These are phyloP conservation scores for Colletes latitarsis DNA, from an alignment of 1,140 invertebrate genomes.

Conservation along the genomic window DNA sequence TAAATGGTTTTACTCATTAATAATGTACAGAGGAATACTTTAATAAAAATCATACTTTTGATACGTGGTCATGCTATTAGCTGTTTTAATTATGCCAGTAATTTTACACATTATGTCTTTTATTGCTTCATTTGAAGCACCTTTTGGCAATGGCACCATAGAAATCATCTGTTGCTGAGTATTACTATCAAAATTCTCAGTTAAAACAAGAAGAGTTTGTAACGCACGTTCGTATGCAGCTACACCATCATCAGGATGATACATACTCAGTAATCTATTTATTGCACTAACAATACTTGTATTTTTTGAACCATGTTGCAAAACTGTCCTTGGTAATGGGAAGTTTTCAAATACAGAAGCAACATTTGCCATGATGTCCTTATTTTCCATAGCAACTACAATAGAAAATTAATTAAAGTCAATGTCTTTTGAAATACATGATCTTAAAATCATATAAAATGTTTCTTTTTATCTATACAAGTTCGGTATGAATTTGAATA, in stretches of 20 bases:
- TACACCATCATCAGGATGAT: slow-evolving; percentile 74
- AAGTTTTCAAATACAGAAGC: slow-evolving; percentile 55
- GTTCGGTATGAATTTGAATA: not conserved
- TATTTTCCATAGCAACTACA: slow-evolving; percentile 37
- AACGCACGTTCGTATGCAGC: slow-evolving; percentile 69
- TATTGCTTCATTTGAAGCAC: slow-evolving; percentile 59
- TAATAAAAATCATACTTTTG: slow-evolving; percentile 20
- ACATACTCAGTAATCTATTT: slow-evolving; percentile 69
- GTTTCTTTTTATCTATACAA: not conserved
- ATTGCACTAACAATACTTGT: slow-evolving; percentile 69
- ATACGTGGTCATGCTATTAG: not conserved
- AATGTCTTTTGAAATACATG: too few species aligned
- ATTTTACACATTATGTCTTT: slow-evolving; percentile 67
- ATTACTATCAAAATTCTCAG: slow-evolving; percentile 68
- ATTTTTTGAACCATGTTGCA: slow-evolving; percentile 65
- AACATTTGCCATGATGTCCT: slow-evolving; percentile 33
- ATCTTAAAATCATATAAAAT: too few species aligned
- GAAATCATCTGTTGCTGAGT: slow-evolving; percentile 69
- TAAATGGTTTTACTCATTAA: not conserved
- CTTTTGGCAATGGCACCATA: slow-evolving; percentile 70
- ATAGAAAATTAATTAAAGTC: slow-evolving; percentile 22
- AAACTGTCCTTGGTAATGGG: slow-evolving; percentile 65
- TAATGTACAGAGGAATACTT: not conserved
- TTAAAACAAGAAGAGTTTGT: slow-evolving; percentile 62
- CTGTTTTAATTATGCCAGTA: slow-evolving; percentile 60